These are phyloP conservation scores for Melanogrammus aeglefinus DNA, from an alignment of 2,797 vertebrate species.

Conservation along the genomic window DNA sequence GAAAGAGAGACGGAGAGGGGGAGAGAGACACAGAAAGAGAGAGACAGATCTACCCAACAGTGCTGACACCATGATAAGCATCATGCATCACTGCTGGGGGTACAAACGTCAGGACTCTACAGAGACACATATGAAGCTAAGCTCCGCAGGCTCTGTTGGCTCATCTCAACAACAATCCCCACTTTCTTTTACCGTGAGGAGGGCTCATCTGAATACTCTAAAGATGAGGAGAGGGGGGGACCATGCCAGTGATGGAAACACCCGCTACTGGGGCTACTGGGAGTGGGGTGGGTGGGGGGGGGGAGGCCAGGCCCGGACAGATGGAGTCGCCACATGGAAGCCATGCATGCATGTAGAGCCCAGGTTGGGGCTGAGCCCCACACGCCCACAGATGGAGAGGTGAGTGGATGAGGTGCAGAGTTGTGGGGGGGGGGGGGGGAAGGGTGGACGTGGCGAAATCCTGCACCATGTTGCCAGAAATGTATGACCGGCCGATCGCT, in stretches of 20 bases:
- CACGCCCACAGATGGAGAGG: slow-evolving; percentile 62
- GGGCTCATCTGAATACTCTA: slow-evolving; percentile 3
- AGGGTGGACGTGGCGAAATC: slow-evolving; percentile 44
- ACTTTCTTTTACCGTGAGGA: slow-evolving; percentile 21
- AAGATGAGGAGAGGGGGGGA: slow-evolving; percentile 6
- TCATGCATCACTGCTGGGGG: slow-evolving; percentile 24
- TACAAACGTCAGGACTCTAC: slow-evolving; percentile 15
- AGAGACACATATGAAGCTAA: slow-evolving; percentile 7
- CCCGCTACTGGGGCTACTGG: slow-evolving; percentile 45
- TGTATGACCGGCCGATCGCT: slow-evolving; percentile 47
- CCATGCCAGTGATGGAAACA: slow-evolving; percentile 64
- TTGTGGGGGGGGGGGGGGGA: slow-evolving; percentile 26
- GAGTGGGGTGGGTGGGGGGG: slow-evolving; percentile 25
- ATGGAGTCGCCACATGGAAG: slow-evolving; percentile 73
- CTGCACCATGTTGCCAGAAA: slow-evolving; percentile 70
- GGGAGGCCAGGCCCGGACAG: slow-evolving; percentile 50
- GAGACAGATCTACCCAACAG: slow-evolving; percentile 32
- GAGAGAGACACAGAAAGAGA: slow-evolving; percentile 1
- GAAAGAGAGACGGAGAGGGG: neutral
- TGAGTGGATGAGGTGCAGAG: slow-evolving; percentile 25
- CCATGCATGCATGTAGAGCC: slow-evolving; percentile 70
- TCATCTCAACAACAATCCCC: slow-evolving; percentile 18
- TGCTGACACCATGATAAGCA: slow-evolving; percentile 17
- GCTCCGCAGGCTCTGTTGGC: neutral
- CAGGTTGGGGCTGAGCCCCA: slow-evolving; percentile 29